These are phyloP conservation scores for Trematomus bernacchii DNA, from an alignment of 2,797 vertebrate genomes.

Conservation along the genomic window DNA sequence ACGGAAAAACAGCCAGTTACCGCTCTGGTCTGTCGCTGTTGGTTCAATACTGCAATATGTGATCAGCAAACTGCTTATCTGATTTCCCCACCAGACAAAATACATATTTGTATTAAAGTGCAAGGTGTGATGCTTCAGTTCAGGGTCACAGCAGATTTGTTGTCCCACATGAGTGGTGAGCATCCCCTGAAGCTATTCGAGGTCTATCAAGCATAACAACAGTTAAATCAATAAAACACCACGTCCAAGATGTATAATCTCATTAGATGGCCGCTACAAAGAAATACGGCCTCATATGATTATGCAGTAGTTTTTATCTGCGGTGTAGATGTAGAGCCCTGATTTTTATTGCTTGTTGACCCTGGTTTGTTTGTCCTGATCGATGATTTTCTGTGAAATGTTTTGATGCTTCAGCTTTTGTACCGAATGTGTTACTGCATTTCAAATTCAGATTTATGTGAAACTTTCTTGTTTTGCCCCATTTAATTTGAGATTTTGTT, in stretches of 20 bases:
- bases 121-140: constrained; percentile 44
- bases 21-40: constrained; percentile 24
- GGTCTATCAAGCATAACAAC: constrained; percentile 63
- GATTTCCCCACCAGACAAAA: constrained; percentile 48
- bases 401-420: constrained; percentile 47
- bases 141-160: constrained; percentile 59
- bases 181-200: constrained; percentile 50
- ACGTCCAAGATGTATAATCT: constrained; percentile 69
- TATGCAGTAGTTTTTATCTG: constrained; percentile 55
- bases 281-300: constrained; percentile 59
- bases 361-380: constrained; percentile 42
- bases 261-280: constrained; percentile 63
- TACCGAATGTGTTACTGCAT: neutral
- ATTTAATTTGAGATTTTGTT: neutral
- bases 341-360: constrained; percentile 61
- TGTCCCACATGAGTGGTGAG: constrained; percentile 53
- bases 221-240: constrained; percentile 73
- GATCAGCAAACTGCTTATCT: constrained; percentile 36
- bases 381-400: constrained; percentile 28
- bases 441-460: neutral
- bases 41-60: constrained; percentile 44
- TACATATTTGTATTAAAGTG: constrained; percentile 36
- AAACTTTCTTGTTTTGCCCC: constrained; percentile 18
- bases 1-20: constrained; percentile 28
- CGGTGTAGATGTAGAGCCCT: constrained; percentile 41